These are phyloP conservation scores for Bimastos eiseni DNA, from an alignment of 2,888 invertebrate species.

Conservation along the genomic window DNA sequence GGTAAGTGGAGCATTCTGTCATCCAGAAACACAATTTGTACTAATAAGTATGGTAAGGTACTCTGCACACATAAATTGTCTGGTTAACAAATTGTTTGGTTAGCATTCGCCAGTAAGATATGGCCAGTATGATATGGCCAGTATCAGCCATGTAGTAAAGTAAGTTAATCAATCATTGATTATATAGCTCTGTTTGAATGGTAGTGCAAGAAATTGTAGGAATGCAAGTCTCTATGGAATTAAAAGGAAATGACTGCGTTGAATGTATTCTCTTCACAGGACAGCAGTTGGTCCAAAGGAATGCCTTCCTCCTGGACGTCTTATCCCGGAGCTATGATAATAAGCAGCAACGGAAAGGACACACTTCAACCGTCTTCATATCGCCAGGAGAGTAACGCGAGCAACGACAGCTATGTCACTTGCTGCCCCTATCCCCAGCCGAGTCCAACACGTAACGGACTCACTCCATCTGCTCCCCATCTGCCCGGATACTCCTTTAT, in stretches of 20 bases:
- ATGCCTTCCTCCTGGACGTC: not conserved
- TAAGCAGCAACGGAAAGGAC: conserved; percentile 6
- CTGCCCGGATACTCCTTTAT: not conserved
- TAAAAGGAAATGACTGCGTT: not conserved
- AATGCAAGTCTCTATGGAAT: not conserved
- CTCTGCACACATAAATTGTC: not conserved
- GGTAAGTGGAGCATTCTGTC: not conserved
- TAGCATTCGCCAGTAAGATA: not conserved
- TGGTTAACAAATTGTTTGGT: too few relatives aligned
- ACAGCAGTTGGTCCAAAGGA: not conserved
- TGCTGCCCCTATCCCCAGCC: conserved; percentile 29
- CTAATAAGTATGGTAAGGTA: not conserved
- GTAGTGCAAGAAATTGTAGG: too few relatives aligned
- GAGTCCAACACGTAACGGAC: conserved; percentile 26
- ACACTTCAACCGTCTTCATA: conserved; percentile 24
- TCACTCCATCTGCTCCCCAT: not conserved
- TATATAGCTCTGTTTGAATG: not conserved
- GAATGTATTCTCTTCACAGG: not conserved
- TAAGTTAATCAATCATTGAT: too few relatives aligned
- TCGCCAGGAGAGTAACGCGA: conserved; percentile 34
- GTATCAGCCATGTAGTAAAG: too few relatives aligned
- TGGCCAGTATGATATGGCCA: too few relatives aligned
- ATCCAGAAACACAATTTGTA: not conserved
- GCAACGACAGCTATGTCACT: conserved; percentile 34
- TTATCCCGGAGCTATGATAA: not conserved